Evolutionary conservation across 2,888 invertebrate genomes (phyloP).

Genomic region (Lasiommata megera): DNA sequence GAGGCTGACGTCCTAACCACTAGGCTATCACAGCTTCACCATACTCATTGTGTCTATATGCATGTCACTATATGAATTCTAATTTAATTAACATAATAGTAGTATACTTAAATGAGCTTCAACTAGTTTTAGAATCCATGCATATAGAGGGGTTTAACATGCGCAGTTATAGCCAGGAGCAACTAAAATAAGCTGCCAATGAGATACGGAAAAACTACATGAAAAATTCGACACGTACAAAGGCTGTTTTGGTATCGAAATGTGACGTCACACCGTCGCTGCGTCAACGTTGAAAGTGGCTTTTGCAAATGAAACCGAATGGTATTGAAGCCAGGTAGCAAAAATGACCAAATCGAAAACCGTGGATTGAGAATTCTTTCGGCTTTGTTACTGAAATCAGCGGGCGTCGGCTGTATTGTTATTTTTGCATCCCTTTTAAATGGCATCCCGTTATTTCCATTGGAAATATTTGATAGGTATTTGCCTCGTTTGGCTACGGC

Average conservation of each 20-base stretch:
- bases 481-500: neutral
- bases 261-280: neutral
- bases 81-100: too few relatives aligned
- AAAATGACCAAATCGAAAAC: conserved; percentile 12
- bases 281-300: neutral
- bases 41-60: too few relatives aligned
- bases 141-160: too few relatives aligned
- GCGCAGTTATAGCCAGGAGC: too few relatives aligned
- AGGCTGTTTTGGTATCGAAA: neutral
- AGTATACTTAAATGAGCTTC: too few relatives aligned
- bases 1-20: too few relatives aligned
- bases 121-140: too few relatives aligned
- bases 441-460: conserved; percentile 3
- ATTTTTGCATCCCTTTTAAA: conserved; percentile 13
- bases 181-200: too few relatives aligned
- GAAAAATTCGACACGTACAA: neutral
- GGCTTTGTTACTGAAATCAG: conserved; percentile 10
- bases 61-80: too few relatives aligned
- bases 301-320: neutral
- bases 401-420: conserved; percentile 8
- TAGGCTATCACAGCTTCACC: too few relatives aligned
- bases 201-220: too few relatives aligned
- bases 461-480: conserved; percentile 3
- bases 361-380: conserved; percentile 12
- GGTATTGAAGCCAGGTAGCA: neutral